A percentile compares a stretch with the other conserved stretches of the same genome.
Evolutionary conservation across 2,797 vertebrate species (phyloP).

Genomic region (Staurois parvus): DNA sequence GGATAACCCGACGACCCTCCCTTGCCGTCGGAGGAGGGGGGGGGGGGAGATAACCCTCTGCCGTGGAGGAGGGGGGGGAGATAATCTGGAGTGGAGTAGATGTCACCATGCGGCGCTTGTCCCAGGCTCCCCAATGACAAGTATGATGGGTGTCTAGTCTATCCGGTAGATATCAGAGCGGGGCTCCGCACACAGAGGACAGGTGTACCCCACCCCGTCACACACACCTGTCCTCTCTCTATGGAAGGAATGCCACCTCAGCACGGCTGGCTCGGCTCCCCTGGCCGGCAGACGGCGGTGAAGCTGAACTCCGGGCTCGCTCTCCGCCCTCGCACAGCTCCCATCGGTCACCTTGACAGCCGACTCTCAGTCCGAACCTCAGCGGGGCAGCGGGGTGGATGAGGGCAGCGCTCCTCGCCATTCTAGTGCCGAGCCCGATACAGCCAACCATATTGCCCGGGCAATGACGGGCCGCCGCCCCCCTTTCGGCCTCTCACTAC

Average conservation of each 20-base stretch:
- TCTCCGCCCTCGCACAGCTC: neutral
- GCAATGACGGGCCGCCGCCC: too few species aligned
- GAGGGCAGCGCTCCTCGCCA: neutral
- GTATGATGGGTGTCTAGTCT: too few species aligned
- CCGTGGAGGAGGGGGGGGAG: too few species aligned
- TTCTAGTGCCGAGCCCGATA: neutral
- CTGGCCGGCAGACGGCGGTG: neutral
- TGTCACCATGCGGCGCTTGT: too few species aligned
- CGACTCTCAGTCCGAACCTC: slow-evolving; percentile 1
- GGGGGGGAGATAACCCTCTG: too few species aligned
- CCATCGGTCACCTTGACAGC: slow-evolving; percentile 41
- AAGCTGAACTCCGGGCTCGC: neutral
- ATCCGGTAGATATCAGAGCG: too few species aligned
- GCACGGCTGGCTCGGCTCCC: neutral
- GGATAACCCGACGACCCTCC: too few species aligned
- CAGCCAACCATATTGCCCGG: neutral
- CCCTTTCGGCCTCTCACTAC: neutral
- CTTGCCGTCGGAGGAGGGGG: too few species aligned
- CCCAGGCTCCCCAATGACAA: too few species aligned
- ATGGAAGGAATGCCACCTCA: neutral
- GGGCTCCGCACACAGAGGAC: too few species aligned
- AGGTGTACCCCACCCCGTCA: too few species aligned
- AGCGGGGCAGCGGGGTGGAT: neutral
- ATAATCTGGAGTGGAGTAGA: too few species aligned
- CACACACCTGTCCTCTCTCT: neutral